Evolutionary conservation across 2,797 vertebrate species (phyloP).

Genomic region (Oophaga sylvatica): DNA sequence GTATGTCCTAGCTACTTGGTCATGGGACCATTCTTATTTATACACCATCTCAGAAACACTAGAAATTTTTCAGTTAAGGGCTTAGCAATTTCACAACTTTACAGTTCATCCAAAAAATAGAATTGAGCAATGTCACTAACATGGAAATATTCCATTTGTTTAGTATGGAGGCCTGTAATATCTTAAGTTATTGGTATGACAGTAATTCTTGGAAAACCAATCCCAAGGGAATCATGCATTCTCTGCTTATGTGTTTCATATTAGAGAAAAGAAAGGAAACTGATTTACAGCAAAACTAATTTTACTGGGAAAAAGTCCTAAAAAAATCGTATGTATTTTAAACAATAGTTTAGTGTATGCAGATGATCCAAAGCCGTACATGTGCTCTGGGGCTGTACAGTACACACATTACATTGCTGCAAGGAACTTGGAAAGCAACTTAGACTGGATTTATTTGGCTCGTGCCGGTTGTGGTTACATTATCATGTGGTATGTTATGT

Average conservation of each 20-base stretch:
- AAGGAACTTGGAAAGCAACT: neutral
- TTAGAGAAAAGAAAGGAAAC: neutral
- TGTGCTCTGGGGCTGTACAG: neutral
- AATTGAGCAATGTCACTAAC: neutral
- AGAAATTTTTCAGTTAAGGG: neutral
- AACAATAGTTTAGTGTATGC: neutral
- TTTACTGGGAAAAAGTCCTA: neutral
- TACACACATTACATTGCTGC: neutral
- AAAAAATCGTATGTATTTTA: neutral
- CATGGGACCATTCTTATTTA: too few species aligned
- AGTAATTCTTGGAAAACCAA: conserved; percentile 8
- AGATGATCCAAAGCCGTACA: neutral
- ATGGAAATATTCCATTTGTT: neutral
- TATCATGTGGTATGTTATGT: conserved; percentile 1
- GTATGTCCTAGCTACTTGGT: too few species aligned
- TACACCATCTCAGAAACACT: too few species aligned
- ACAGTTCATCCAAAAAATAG: neutral
- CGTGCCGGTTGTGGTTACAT: neutral
- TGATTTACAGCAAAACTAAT: conserved; percentile 5
- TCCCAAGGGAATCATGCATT: conserved; percentile 13
- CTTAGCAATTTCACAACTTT: conserved; percentile 1
- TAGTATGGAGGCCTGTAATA: neutral
- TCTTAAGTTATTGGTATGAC: neutral
- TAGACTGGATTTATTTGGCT: conserved; percentile 11
- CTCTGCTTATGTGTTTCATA: conserved; percentile 4